Base-by-base conservation (phyloP, 2,797 vertebrate genomes). In the Aselliscus stoliczkanus region DNA sequence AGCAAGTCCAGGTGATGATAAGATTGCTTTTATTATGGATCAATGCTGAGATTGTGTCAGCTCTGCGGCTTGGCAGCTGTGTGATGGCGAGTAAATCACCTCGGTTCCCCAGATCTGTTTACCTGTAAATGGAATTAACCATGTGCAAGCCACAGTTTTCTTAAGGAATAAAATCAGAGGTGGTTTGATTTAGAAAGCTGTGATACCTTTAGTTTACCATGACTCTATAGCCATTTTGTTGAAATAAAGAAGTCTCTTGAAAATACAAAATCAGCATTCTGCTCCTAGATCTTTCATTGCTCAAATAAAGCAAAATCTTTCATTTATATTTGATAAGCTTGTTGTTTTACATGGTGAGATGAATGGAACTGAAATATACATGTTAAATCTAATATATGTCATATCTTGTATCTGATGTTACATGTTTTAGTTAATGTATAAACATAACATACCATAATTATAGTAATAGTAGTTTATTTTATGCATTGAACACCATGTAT, bases 1-100 rank as follows among this genome's bases (percentile, higher is more conserved):
- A 50, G 7, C 47, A 50, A 50, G 47, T 50, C 14, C 47, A 50
- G 47, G 18, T 70, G 21, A 52, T 64, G 21, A 14, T 25, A 14
- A 65, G n/a, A 56, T 50, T 23, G 21, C 34, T 23, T 14, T 37
- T 70, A 25, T 31, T 10, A 29, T 65, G 34, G 15, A 23, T 62
- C 1, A 1, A 5, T 5, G 20, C 11, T 23, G 18, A 50, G 25
- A 7, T n/a, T 29, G 18, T 39, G 39, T 15, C 34, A 23, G 0
- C 18, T 72, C 67, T 82, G 52, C 7, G 42, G 18, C 20, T 83
- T 62, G 15, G 4, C 14, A 10, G 17, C 44, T 18, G 1, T 50
- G n/a, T 2, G 34, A 27, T 18, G 52, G 18, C 17, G 4, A 23
- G 5, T 27, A 39, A 50, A 17, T 67, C n/a, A 37, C 25, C 0